Conservation (phyloP, 2,797 vertebrate species). For the Chelon auratus region DNA sequence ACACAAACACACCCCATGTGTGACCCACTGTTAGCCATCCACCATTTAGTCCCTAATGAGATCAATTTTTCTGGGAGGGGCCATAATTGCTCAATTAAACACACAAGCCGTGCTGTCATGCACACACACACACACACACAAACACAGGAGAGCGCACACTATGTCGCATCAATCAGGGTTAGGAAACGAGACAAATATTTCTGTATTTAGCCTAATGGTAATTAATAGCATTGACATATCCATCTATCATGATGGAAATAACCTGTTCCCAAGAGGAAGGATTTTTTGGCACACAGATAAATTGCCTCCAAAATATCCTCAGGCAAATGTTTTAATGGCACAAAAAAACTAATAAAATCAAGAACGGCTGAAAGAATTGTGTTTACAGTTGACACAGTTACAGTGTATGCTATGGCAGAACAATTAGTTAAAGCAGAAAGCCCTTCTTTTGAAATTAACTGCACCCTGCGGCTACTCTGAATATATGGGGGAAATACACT, state of each 20-base stretch:
- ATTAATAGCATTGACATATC: slow-evolving; percentile 66
- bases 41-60: slow-evolving; percentile 78
- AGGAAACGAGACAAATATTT: slow-evolving; percentile 69
- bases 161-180: slow-evolving; percentile 68
- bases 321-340: slow-evolving; percentile 30
- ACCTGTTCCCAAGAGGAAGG: slow-evolving; percentile 34
- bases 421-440: background rate
- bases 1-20: slow-evolving; percentile 70
- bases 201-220: slow-evolving; percentile 76
- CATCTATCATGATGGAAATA: slow-evolving; percentile 60
- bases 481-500: background rate
- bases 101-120: slow-evolving; percentile 21
- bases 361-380: background rate
- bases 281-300: slow-evolving; percentile 43
- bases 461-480: background rate
- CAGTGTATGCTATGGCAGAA: background rate
- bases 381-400: background rate
- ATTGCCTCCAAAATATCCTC: slow-evolving; percentile 30
- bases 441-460: slow-evolving; percentile 2
- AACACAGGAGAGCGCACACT: slow-evolving; percentile 19
- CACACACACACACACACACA: background rate
- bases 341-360: background rate
- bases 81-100: slow-evolving; percentile 76
- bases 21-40: slow-evolving; percentile 74
- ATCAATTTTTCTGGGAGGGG: slow-evolving; percentile 70